Evolutionary conservation across 2,888 invertebrate species (phyloP).

Genomic region (Tanypteryx hageni): DNA sequence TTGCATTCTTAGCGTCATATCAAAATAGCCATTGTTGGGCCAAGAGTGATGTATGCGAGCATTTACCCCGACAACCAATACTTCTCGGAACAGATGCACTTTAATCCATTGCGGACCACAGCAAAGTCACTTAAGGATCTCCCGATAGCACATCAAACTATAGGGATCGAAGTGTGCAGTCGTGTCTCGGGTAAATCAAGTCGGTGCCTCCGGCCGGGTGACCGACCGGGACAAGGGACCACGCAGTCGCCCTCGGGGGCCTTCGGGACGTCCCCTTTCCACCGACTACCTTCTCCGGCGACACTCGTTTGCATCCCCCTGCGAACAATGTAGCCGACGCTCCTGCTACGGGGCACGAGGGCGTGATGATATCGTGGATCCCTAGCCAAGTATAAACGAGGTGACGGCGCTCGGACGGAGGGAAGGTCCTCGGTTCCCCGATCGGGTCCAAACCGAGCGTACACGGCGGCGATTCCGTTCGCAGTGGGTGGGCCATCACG

Average conservation of each 20-base stretch:
- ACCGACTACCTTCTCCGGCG: neutral
- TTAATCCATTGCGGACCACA: too few species aligned
- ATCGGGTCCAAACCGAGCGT: neutral
- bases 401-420: neutral
- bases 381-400: neutral
- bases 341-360: neutral
- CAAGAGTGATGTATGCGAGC: too few species aligned
- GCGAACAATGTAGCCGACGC: neutral
- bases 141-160: too few species aligned
- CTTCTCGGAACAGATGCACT: too few species aligned
- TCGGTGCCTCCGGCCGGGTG: neutral
- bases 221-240: neutral
- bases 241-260: neutral
- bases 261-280: neutral
- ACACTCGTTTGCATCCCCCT: neutral
- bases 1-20: too few species aligned
- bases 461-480: conserved; percentile 22
- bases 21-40: too few species aligned
- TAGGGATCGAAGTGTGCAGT: neutral
- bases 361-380: neutral
- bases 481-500: neutral
- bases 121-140: too few species aligned
- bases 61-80: too few species aligned
- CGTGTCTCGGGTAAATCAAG: neutral
- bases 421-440: neutral